Base-by-base conservation (phyloP, 2,888 invertebrate genomes). In the Aphidoletes aphidimyza region DNA sequence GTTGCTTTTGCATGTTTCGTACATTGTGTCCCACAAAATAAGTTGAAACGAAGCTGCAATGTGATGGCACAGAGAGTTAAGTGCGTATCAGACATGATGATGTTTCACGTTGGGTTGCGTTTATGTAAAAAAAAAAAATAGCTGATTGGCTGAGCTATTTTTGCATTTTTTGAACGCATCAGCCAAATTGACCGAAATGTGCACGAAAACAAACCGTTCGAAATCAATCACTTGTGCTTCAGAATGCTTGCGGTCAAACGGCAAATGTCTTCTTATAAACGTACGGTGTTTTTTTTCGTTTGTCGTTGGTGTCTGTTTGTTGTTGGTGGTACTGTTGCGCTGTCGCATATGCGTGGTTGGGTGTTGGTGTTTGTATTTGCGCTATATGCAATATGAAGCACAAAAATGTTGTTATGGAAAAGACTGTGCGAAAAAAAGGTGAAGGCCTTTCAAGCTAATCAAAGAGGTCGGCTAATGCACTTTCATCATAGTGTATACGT, bases 391-490 rank as follows among this genome's bases (percentile, higher is more conserved):
- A 81, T 81, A 37, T 22, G 2, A 54, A 54, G 22, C 22, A n/a
- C 22, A 54, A 54, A 17, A 54, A 54, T 17, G 19, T n/a, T 54
- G 6, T n/a, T 6, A n/a, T 5, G 5, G 22, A 54, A 54, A 19
- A 36, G 22, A 34, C 34, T 1, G 22, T n/a, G n/a, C 11, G 0
- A 26, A 37, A n/a, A 19, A 37, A 81, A 81, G 81, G 81, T 81
- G 36, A 81, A 81, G 81, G 81, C 37, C 37, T 81, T 81, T 37
- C 37, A 37, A 81, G 37, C 22, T 37, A 81, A 81, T 81, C 81
- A 81, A 81, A 81, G 81, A 81, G 81, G 81, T 81, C 81, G 81
- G 37, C 81, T 81, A 81, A 81, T 81, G 81, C 81, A 81, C 81
- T 81, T 78, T 36, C 36, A 81, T 37, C 11, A 11, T 36, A 59